phyloP scores from a whole-genome alignment of 2,113 vertebrate species.

The Carassius carassius region DNA sequence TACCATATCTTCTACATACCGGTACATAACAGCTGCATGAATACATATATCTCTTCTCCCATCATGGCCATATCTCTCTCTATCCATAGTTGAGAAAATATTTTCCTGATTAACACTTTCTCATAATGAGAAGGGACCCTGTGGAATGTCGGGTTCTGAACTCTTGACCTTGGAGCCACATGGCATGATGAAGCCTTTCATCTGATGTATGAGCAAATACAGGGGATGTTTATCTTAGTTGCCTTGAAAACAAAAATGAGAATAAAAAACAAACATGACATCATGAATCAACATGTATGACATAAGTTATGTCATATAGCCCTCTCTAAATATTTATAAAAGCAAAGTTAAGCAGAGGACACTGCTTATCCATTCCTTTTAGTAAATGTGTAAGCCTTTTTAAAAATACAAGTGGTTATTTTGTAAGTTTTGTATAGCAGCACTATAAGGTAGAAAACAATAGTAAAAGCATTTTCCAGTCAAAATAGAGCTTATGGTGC shows the following conservation, averaged over 20 bases:
- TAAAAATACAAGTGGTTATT: neutral
- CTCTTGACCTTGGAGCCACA: constrained; percentile 19
- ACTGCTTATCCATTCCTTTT: neutral
- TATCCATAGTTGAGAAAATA: neutral
- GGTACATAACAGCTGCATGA: neutral
- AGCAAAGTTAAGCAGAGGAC: neutral
- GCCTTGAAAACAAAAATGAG: neutral
- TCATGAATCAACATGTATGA: neutral
- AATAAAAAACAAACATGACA: constrained; percentile 5
- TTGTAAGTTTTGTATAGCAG: neutral
- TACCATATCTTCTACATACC: neutral
- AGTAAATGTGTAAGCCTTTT: neutral
- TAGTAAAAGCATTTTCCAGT: neutral
- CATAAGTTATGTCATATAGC: neutral
- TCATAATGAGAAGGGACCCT: constrained; percentile 11
- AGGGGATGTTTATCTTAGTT: constrained; percentile 9
- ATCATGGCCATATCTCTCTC: neutral
- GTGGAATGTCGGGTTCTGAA: constrained; percentile 5
- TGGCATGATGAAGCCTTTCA: neutral
- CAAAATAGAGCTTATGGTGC: constrained; percentile 55
- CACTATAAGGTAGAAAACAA: neutral
- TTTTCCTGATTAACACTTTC: constrained; percentile 7
- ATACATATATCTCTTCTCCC: neutral
- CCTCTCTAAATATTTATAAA: constrained; percentile 14
- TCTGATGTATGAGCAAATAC: constrained; percentile 14